Conservation (phyloP, 2,797 vertebrate species). For the Pseudocheirus occidentalis region DNA sequence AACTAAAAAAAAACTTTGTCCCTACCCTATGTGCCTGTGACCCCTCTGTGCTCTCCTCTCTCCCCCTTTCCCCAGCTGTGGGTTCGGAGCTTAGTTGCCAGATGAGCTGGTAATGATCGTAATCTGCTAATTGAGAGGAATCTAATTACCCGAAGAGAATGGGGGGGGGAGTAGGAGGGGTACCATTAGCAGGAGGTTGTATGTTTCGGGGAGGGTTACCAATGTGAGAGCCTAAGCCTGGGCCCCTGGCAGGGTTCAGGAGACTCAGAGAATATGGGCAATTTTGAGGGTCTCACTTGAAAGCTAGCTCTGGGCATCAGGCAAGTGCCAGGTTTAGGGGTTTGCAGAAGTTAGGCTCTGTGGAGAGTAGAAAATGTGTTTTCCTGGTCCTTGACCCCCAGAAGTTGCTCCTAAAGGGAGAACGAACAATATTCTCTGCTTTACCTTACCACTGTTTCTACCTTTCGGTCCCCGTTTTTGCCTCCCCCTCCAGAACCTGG, state of each 20-base stretch:
- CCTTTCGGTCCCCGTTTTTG: not conserved
- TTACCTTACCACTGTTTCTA: not conserved
- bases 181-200: slow-evolving; percentile 67
- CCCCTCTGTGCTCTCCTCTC: slow-evolving; percentile 62
- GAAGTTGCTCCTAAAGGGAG: not conserved
- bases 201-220: slow-evolving; percentile 52
- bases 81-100: slow-evolving; percentile 73
- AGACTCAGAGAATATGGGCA: not conserved
- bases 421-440: not conserved
- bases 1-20: not conserved
- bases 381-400: not conserved
- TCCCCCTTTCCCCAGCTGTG: slow-evolving; percentile 69
- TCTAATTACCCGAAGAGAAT: slow-evolving; percentile 80
- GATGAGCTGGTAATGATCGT: slow-evolving; percentile 81
- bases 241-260: slow-evolving; percentile 40
- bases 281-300: not conserved
- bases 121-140: slow-evolving; percentile 83
- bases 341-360: not conserved
- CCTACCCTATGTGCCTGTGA: slow-evolving; percentile 57
- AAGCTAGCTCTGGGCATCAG: not conserved
- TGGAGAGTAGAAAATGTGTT: not conserved
- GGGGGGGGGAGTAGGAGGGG: slow-evolving; percentile 68
- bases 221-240: slow-evolving; percentile 37
- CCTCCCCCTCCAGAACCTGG: not conserved
- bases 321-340: not conserved